These are phyloP conservation scores for Tinea trinotella DNA, from an alignment of 2,888 invertebrate genomes.

Conservation along the genomic window DNA sequence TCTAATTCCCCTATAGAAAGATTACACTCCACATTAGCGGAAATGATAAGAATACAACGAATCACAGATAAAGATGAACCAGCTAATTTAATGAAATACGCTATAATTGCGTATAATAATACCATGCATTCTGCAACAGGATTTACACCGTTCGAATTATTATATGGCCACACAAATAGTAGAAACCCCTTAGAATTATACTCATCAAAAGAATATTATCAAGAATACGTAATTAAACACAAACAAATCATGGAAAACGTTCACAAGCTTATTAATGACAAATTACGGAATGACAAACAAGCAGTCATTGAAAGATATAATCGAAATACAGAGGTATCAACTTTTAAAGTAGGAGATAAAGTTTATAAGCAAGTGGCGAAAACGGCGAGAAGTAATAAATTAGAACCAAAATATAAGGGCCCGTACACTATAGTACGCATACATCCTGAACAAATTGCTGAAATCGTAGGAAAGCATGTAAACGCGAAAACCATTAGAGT, in stretches of 20 bases:
- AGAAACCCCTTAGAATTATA: background rate
- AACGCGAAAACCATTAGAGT: conserved; percentile 1
- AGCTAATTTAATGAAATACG: conserved; percentile 25
- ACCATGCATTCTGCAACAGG: conserved; percentile 28
- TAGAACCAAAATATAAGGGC: background rate
- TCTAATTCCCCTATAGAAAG: conserved; percentile 27
- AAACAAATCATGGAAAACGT: background rate
- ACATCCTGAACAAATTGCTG: background rate
- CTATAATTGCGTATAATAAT: conserved; percentile 26
- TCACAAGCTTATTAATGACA: background rate
- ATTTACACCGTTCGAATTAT: conserved; percentile 28
- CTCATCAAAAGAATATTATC: background rate
- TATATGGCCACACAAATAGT: conserved; percentile 6
- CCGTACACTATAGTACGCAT: background rate
- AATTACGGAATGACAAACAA: background rate
- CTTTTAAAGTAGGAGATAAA: background rate
- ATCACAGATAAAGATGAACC: conserved; percentile 27
- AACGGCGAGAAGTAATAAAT: background rate
- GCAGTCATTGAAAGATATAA: background rate
- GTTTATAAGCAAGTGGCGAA: background rate
- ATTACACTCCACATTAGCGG: conserved; percentile 23
- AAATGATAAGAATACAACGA: conserved; percentile 19
- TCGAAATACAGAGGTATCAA: background rate
- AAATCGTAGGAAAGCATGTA: background rate
- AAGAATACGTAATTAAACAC: background rate